Percentiles rank a stretch among this genome's conserved stretches.
These are phyloP conservation scores for Drosophila equinoxialis DNA, from an alignment of 1,140 invertebrate genomes.

Conservation along the genomic window DNA sequence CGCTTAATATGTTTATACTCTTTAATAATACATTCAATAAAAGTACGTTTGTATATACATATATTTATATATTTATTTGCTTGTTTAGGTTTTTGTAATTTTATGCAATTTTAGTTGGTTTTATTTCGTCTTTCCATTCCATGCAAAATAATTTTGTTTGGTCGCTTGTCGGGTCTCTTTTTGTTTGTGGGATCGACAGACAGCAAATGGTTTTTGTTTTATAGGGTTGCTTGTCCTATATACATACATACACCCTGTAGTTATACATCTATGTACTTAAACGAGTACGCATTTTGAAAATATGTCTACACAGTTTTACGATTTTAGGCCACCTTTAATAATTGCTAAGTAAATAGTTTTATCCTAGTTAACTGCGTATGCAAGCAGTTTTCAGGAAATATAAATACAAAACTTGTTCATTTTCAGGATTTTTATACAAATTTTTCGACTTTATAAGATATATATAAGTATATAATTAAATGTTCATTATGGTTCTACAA, in stretches of 20 bases:
- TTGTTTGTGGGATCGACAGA: slow-evolving; percentile 33
- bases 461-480: slow-evolving; percentile 49
- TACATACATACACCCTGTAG: background rate
- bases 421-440: slow-evolving; percentile 67
- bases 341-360: slow-evolving; percentile 47
- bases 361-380: background rate
- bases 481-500: slow-evolving; percentile 3
- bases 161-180: slow-evolving; percentile 17
- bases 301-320: slow-evolving; percentile 26
- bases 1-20: too few relatives aligned
- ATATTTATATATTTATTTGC: slow-evolving; percentile 36
- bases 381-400: slow-evolving; percentile 18
- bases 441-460: slow-evolving; percentile 46
- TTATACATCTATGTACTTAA: slow-evolving; percentile 1
- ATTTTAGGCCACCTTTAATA: slow-evolving; percentile 46
- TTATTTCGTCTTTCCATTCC: slow-evolving; percentile 10
- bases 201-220: slow-evolving; percentile 25
- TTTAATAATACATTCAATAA: too few relatives aligned
- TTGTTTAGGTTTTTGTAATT: slow-evolving; percentile 24
- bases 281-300: slow-evolving; percentile 22
- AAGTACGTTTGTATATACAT: slow-evolving; percentile 5
- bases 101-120: slow-evolving; percentile 27
- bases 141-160: slow-evolving; percentile 10
- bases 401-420: slow-evolving; percentile 31
- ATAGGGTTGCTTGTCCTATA: slow-evolving; percentile 1